Percentiles rank a stretch among this genome's conserved stretches.
Evolutionary conservation across 2,888 invertebrate genomes (phyloP).

Genomic region (Cabera pusaria): DNA sequence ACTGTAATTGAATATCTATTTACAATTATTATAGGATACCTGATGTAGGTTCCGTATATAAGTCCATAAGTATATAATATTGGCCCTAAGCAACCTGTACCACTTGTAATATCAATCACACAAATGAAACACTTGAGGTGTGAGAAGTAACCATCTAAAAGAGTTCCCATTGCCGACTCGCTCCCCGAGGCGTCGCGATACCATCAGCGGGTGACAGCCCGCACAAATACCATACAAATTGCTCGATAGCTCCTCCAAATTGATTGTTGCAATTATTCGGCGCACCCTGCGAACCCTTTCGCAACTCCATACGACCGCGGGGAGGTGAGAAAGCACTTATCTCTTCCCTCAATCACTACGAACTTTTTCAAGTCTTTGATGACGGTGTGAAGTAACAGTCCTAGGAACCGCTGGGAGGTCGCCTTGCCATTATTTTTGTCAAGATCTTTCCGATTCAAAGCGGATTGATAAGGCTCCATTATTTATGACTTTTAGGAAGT

Average conservation of each 20-base stretch:
- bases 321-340: slow-evolving; percentile 81
- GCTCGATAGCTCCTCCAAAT: slow-evolving; percentile 79
- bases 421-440: slow-evolving; percentile 70
- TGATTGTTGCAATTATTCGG: slow-evolving; percentile 82
- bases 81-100: slow-evolving; percentile 12
- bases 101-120: slow-evolving; percentile 34
- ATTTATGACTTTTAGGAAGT: slow-evolving; percentile 50
- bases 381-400: slow-evolving; percentile 72
- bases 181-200: slow-evolving; percentile 73
- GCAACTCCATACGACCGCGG: slow-evolving; percentile 67
- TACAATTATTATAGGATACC: too few relatives aligned
- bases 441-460: slow-evolving; percentile 59
- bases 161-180: slow-evolving; percentile 63
- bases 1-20: too few relatives aligned
- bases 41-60: too few relatives aligned
- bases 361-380: slow-evolving; percentile 62
- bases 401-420: slow-evolving; percentile 54
- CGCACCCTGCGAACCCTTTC: slow-evolving; percentile 81
- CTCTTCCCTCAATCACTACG: slow-evolving; percentile 64
- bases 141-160: slow-evolving; percentile 69
- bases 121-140: slow-evolving; percentile 60
- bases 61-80: too few relatives aligned
- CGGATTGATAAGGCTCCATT: slow-evolving; percentile 52
- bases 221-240: slow-evolving; percentile 83
- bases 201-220: slow-evolving; percentile 80